Conservation (phyloP, 2,888 invertebrate species). For the Oasisia sp. region DNA sequence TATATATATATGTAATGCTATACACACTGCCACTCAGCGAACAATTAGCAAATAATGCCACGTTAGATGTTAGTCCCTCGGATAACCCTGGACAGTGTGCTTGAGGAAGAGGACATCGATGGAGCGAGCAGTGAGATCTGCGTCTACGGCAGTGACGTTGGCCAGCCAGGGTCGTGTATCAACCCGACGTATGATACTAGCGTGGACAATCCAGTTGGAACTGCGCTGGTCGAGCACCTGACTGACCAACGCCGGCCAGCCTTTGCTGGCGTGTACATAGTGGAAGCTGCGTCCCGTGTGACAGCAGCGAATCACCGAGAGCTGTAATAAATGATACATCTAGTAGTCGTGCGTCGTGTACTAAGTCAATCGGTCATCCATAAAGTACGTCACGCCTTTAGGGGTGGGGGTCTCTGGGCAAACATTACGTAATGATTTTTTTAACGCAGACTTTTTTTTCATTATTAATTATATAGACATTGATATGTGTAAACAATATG, state of each 20-base stretch:
- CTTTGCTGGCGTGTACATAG: constrained; percentile 1
- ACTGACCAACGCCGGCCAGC: constrained; percentile 24
- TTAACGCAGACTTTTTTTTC: too few species aligned
- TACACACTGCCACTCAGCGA: neutral
- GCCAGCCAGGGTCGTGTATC: neutral
- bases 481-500: too few species aligned
- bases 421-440: too few species aligned
- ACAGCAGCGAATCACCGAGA: neutral
- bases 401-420: too few species aligned
- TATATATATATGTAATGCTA: too few species aligned
- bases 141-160: neutral
- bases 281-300: neutral
- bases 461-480: too few species aligned
- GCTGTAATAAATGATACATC: neutral
- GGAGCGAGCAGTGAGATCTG: neutral
- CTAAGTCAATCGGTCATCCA: neutral
- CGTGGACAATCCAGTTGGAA: constrained; percentile 23
- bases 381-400: neutral
- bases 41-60: neutral
- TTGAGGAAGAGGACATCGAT: neutral
- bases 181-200: neutral
- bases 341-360: neutral
- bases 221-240: constrained; percentile 35
- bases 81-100: neutral
- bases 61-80: neutral